phyloP scores from a whole-genome alignment of 2,888 invertebrate genomes.

The Drosophila atripex region DNA sequence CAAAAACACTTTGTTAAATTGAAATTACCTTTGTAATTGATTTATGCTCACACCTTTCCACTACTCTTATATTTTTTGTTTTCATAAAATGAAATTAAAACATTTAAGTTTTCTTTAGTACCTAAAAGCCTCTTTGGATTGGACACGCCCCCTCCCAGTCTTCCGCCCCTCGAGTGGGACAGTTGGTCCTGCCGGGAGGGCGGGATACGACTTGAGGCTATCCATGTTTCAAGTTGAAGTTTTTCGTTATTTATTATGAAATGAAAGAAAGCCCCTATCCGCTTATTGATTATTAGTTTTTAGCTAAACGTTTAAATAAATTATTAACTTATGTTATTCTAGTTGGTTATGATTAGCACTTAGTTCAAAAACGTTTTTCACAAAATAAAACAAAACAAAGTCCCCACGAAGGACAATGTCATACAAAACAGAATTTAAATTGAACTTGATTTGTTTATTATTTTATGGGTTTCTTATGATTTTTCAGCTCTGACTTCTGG shows the following conservation, averaged over 20 bases:
- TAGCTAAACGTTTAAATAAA: conserved; percentile 76
- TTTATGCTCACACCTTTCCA: conserved; percentile 34
- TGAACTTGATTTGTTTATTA: conserved; percentile 58
- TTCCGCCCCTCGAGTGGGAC: not conserved
- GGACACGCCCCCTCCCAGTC: conserved; percentile 4
- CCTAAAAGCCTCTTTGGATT: conserved; percentile 25
- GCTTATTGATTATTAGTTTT: conserved; percentile 73
- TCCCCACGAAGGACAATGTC: conserved; percentile 59
- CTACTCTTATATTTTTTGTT: conserved; percentile 41
- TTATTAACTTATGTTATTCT: conserved; percentile 81
- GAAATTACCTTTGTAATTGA: conserved; percentile 37
- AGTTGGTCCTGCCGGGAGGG: not conserved
- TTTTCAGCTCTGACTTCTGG: conserved; percentile 20
- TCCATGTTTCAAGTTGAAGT: conserved; percentile 73
- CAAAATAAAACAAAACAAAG: conserved; percentile 66
- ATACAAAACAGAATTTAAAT: conserved; percentile 53
- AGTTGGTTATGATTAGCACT: conserved; percentile 82
- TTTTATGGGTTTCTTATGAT: conserved; percentile 27
- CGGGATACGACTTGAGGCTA: conserved; percentile 11
- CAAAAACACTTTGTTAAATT: conserved; percentile 57
- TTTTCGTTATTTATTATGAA: conserved; percentile 75
- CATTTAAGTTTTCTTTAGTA: conserved; percentile 61
- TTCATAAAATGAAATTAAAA: conserved; percentile 80
- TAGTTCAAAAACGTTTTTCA: conserved; percentile 71
- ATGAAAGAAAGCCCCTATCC: conserved; percentile 43